Base-by-base conservation (phyloP, 2,113 vertebrate species). In the Leucosticte australis region DNA sequence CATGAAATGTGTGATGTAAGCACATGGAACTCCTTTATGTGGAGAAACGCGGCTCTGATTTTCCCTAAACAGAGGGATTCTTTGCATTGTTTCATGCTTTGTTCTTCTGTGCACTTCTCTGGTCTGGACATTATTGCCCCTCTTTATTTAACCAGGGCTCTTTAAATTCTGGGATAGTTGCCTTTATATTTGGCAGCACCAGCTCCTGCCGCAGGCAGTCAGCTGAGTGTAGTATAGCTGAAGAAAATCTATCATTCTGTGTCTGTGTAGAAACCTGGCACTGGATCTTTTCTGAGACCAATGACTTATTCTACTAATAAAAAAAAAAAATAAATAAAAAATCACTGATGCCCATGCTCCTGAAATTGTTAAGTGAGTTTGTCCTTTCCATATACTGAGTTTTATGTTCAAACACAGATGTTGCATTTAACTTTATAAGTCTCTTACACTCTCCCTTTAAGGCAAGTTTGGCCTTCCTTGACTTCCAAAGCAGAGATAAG, bases 1-100 rank as follows among this genome's bases (percentile, higher is more conserved):
- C 2, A 1, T 11, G 50, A 53, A 60, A 28, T 2, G 10, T 3
- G 9, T 0, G 0, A 20, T 33, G 41, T 49, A 9, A 39, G 28
- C 5, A 24, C 6, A 3, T 1, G 4, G 20, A 62, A 24, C 3
- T 22, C 7, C 11, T 49, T 62, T 9, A 15, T 0, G 0, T 15
- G 17, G 20, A 42, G 44, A 59, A 74, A 62, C 5, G 8, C 5
- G 7, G 33, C 67, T 64, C 33, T 59, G 50, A 14, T 71, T 60
- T 76, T 9, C 11, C 17, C 15, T 8, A 5, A 47, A n/a, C 28
- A n/a, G 2, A 12, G 14, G 13, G 9, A 30, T 75, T 37, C 55
- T 28, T 62, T 4, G 15, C 13, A 2, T 27, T 70, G 6, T 75
- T 89, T 63, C 6, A 6, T 24, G 16, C 10, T 65, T 77, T 1